phyloP scores from a whole-genome alignment of 2,797 vertebrate genomes.

The Avahi laniger region DNA sequence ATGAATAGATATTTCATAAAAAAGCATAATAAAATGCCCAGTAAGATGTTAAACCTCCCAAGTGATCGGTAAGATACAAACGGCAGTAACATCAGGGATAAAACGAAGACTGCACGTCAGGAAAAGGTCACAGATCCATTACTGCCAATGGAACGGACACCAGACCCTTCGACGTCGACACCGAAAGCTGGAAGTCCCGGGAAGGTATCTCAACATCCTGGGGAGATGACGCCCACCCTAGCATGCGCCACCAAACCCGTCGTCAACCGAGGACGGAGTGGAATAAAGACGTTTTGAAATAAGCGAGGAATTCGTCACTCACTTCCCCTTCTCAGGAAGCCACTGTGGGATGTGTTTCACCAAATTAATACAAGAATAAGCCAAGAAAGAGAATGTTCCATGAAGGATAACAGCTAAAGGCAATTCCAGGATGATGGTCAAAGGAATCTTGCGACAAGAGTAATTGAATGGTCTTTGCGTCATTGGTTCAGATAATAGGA shows the following conservation, averaged over 20 bases:
- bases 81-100: too few relatives aligned
- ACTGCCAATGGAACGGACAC: neutral
- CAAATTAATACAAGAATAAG: neutral
- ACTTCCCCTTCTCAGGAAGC: neutral
- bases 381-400: neutral
- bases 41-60: neutral
- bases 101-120: neutral
- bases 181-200: neutral
- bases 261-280: neutral
- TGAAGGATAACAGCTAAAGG: neutral
- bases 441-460: neutral
- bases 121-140: neutral
- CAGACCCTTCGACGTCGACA: neutral
- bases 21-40: neutral
- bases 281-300: neutral
- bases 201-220: neutral
- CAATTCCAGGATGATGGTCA: neutral
- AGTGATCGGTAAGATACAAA: neutral
- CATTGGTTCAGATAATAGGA: neutral
- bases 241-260: neutral
- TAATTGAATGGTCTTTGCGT: neutral
- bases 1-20: neutral
- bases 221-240: neutral
- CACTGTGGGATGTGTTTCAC: neutral
- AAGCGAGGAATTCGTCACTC: neutral